Conservation (phyloP, 2,797 vertebrate species). For the Sebastiscus tertius region DNA sequence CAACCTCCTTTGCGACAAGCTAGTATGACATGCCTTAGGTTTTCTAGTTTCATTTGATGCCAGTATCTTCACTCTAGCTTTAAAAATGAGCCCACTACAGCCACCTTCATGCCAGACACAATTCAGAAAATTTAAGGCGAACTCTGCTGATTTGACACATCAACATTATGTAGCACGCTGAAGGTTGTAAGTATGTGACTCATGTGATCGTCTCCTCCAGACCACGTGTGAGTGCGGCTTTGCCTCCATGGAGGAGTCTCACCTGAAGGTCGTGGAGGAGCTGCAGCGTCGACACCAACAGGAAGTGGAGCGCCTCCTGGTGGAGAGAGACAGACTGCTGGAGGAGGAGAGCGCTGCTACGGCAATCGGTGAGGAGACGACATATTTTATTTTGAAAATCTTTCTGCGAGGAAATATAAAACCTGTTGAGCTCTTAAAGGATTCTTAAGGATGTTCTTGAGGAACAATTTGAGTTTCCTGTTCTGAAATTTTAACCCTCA, state of each 20-base stretch:
- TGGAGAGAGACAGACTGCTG: conserved; percentile 77
- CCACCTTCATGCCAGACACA: no score
- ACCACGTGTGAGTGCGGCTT: conserved; percentile 69
- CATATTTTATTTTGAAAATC: background rate
- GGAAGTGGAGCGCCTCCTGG: conserved; percentile 72
- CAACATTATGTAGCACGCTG: background rate
- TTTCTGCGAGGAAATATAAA: background rate
- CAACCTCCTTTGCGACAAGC: no score
- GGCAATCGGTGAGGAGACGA: conserved; percentile 63
- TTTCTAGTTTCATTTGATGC: no score
- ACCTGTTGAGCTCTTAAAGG: background rate
- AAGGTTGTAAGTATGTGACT: background rate
- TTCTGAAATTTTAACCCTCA: no score
- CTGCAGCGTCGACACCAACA: conserved; percentile 73
- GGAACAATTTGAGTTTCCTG: no score
- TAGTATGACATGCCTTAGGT: no score
- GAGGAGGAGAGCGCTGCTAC: conserved; percentile 81
- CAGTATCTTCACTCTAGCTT: no score
- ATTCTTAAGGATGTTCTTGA: no score
- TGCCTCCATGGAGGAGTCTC: conserved; percentile 73
- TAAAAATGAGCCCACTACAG: no score
- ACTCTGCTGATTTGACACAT: no score
- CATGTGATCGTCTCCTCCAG: conserved; percentile 37
- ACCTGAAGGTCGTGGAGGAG: conserved; percentile 71
- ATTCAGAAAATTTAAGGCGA: no score